Evolutionary conservation across 2,888 invertebrate species (phyloP), one percentile per base, ranked within the genome.

Genomic region (Ctenicera cuprea): DNA sequence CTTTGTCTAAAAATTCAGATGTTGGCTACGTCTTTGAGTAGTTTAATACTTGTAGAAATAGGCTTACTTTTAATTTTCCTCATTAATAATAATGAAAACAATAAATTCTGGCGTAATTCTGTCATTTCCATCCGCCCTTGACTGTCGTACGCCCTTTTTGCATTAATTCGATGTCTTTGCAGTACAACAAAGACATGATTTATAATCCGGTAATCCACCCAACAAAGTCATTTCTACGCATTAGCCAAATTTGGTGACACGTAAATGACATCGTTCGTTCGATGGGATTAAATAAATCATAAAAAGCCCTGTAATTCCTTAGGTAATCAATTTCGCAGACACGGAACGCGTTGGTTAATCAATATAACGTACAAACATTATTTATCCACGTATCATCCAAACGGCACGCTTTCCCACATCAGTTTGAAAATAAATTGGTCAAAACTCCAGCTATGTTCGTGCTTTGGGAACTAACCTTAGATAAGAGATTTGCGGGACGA

Each of bases 401-500:
- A 20, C 14, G n/a, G 54, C 54, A 16, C 54, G 54, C 30, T 54
- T 26, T 54, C 4, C 18, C 59, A 22, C 38, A 33, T 59, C 38
- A 59, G 37, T 59, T 59, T 18, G 38, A 22, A 59, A 38, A 18
- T 59, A 38, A 59, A 59, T 59, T 59, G 59, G 59, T 20, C 38
- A 38, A 59, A 59, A 59, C 41, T 59, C 59, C 18, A 38, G 14
- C 59, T 26, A 14, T 7, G 68, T 61, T 43, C 68, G 68, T 68
- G 68, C 61, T 59, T 20, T 12, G 61, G 33, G 48, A 45, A 61
- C 68, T 68, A 68, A 61, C 59, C 61, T 30, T 1, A 61, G 59
- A 59, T 68, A 68, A 68, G 41, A 57, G 43, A 66, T 66, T 54
- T 57, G 11, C 38, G 20, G 68, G 30, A 61, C 48, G 68, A 57